A percentile compares a stretch with the other conserved stretches of the same genome.
Evolutionary conservation across 2,888 invertebrate species (phyloP).

Genomic region (Thymelicus acteon): DNA sequence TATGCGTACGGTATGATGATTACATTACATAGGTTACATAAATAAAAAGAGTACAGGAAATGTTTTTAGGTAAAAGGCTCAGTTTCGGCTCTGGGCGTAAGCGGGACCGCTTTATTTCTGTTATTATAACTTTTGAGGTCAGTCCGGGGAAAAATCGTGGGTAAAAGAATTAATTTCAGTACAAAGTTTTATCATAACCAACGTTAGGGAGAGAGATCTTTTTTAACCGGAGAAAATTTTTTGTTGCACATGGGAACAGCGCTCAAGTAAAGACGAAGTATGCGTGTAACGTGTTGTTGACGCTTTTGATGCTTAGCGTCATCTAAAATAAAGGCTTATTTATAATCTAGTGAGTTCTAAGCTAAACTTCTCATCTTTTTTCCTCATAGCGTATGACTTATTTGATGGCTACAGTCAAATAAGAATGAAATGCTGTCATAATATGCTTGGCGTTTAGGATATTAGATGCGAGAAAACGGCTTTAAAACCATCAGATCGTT

Average conservation of each 20-base stretch:
- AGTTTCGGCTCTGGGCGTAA: constrained; percentile 7
- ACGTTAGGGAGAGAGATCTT: constrained; percentile 1
- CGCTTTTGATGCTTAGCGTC: too few species aligned
- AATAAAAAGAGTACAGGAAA: constrained; percentile 24
- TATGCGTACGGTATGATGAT: background rate
- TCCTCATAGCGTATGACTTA: too few species aligned
- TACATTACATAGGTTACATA: constrained; percentile 4
- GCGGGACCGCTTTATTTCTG: constrained; percentile 30
- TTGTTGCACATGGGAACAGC: background rate
- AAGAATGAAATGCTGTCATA: too few species aligned
- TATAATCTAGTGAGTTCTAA: too few species aligned
- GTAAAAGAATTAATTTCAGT: constrained; percentile 22
- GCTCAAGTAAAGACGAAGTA: background rate
- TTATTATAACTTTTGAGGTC: constrained; percentile 34
- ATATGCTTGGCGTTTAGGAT: too few species aligned
- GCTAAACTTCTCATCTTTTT: too few species aligned
- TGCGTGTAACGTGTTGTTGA: too few species aligned
- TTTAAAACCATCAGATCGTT: too few species aligned
- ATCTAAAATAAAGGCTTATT: too few species aligned
- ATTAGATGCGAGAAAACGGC: too few species aligned
- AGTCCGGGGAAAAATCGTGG: constrained; percentile 21
- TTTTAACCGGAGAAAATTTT: background rate
- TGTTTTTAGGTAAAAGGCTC: constrained; percentile 12
- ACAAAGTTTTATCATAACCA: constrained; percentile 3
- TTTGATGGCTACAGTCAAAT: too few species aligned